Evolutionary conservation across 2,797 vertebrate species (phyloP), one percentile per base, ranked within the genome.

Genomic region (Peromyscus eremicus): DNA sequence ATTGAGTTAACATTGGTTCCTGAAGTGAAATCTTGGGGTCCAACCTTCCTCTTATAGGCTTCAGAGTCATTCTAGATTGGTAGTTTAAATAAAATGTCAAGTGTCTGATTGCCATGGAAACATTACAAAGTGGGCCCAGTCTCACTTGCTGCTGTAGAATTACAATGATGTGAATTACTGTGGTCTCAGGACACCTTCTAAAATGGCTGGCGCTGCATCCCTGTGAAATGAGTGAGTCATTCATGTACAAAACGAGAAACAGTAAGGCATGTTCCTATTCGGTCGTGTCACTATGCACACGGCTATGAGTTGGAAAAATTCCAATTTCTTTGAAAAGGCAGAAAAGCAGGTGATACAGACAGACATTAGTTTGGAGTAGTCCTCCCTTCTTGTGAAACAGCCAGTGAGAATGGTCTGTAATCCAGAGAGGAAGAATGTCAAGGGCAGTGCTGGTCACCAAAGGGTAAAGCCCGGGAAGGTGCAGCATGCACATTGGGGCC

Each of bases 71-170:
- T 98, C 98, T 97, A 95, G 95, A 97, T 95, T 91, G 25, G 19
- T 89, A 95, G 94, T 96, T 98, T 98, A 98, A 80, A 86, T 97
- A 96, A 98, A 98, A 98, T 93, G 92, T 83, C 2, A 81, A 97
- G 96, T 95, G 98, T 97, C 91, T 91, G 97, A 98, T 98, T 98
- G 94, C 97, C 97, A 98, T 98, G 98, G 98, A 98, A 98, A 98
- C 97, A 97, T 97, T 96, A 95, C 92, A 83, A 97, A 97, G 94
- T 97, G 89, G 95, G 97, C 79, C 93, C 93, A 97, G 82, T 96
- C 94, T 95, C 96, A 93, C 94, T 97, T 76, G 27, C n/a, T 97
- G 94, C 92, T 96, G 91, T 89, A 93, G 97, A 98, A 98, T 98
- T 98, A 96, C 97, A 97, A 92, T 93, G 96, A 95, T 96, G 89